These are phyloP conservation scores for Harpagoxenus sublaevis DNA, from an alignment of 2,888 invertebrate genomes.

Conservation along the genomic window DNA sequence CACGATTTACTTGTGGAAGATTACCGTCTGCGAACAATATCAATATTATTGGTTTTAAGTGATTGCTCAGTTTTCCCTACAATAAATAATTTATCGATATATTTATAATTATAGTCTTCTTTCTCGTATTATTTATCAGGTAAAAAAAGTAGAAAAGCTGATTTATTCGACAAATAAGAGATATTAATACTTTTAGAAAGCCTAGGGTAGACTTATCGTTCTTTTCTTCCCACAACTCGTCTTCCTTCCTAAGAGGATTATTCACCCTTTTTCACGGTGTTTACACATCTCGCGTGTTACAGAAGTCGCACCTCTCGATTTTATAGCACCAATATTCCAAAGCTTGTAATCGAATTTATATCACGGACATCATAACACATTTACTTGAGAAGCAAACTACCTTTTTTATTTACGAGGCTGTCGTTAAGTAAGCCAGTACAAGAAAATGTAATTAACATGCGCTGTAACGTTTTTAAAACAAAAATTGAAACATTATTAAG, in stretches of 20 bases:
- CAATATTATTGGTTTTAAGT: neutral
- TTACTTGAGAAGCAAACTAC: neutral
- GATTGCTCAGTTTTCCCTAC: neutral
- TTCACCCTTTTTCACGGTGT: slow-evolving; percentile 3
- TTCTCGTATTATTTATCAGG: neutral
- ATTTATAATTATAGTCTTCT: neutral
- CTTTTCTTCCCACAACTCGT: slow-evolving; percentile 24
- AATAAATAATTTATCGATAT: neutral
- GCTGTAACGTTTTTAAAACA: neutral
- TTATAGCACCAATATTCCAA: slow-evolving; percentile 24
- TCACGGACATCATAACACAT: neutral
- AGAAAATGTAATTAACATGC: neutral
- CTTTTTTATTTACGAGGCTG: slow-evolving; percentile 2
- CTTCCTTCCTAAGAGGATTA: slow-evolving; percentile 29
- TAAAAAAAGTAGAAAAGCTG: neutral
- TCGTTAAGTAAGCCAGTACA: neutral
- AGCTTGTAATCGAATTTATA: slow-evolving; percentile 6
- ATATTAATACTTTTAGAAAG: slow-evolving; percentile 13
- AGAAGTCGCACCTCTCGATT: slow-evolving; percentile 20
- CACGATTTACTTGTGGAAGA: slow-evolving; percentile 1
- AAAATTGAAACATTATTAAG: too few relatives aligned
- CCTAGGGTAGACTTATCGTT: neutral
- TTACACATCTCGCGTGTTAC: slow-evolving; percentile 33
- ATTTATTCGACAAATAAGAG: slow-evolving; percentile 20
- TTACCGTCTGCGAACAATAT: neutral